Conservation (phyloP, 2,113 vertebrate genomes). For the Serinus canaria region DNA sequence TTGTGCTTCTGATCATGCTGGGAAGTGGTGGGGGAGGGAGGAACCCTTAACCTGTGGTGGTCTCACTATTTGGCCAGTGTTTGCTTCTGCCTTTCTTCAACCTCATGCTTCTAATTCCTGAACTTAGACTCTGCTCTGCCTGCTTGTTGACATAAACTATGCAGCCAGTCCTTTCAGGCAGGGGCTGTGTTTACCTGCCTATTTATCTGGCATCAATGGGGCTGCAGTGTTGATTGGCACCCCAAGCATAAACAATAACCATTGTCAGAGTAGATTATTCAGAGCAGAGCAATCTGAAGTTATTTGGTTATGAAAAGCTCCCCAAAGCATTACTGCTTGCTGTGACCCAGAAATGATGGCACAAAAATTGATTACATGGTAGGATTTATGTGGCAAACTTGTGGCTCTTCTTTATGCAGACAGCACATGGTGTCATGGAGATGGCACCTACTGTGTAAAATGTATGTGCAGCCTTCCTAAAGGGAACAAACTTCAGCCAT, state of each 20-base stretch:
- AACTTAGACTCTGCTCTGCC: neutral
- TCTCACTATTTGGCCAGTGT: neutral
- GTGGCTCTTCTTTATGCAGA: neutral
- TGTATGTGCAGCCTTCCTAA: neutral
- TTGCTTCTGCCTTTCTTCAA: neutral
- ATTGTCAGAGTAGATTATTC: conserved; percentile 3
- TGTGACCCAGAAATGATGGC: conserved; percentile 14
- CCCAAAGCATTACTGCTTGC: neutral
- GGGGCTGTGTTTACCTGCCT: conserved; percentile 4
- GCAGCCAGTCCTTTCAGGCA: neutral
- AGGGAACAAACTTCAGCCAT: neutral
- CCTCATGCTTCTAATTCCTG: neutral
- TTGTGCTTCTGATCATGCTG: neutral
- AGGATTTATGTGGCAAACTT: neutral
- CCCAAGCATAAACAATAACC: conserved; percentile 8
- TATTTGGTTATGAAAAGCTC: conserved; percentile 45
- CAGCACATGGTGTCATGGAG: neutral
- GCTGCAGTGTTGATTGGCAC: neutral
- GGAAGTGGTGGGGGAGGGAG: fast-evolving
- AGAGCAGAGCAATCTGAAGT: conserved; percentile 5
- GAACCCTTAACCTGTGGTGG: neutral
- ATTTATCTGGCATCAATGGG: neutral
- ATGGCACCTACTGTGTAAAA: neutral
- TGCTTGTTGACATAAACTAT: neutral
- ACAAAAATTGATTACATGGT: conserved; percentile 6